Evolutionary conservation across 2,888 invertebrate genomes (phyloP), one percentile per base, ranked within the genome.

Genomic region (Andrena marginata): DNA sequence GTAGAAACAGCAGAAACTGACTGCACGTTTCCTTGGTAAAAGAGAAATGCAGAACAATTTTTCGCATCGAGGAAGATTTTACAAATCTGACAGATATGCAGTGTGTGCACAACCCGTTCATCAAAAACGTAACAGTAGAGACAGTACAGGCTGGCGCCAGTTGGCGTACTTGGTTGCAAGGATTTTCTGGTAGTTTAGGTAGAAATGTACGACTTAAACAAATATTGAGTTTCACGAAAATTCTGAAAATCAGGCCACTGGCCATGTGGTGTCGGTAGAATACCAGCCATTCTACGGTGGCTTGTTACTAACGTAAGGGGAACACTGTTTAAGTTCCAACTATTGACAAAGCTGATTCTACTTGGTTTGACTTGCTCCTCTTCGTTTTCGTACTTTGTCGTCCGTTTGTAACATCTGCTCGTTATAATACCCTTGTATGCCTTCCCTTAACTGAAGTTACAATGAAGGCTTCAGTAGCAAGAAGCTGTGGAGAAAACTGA

Each of bases 191-290:
- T 71, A 54, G 78, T 31, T 33, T 35, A 62, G 63, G 78, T 78
- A 75, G 83, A 82, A 82, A 69, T 29, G 74, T 69, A 67, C 72
- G 54, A 69, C 67, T 74, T 72, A 54, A 64, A 42, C 84, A 84
- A 84, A 84, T 84, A 84, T 82, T 82, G 75, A 78, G 62, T 72
- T 60, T 64, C 48, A n/a, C 68, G 84, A 78, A 78, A 78, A 84
- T 84, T 84, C 78, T 68, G 69, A 68, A 78, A 75, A 78, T 78
- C 78, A 49, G 74, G 75, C 83, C 71, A 65, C 75, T 54, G 59
- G 56, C 10, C 54, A 59, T 67, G 51, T 31, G 54, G 49, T 62
- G 48, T 63, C 54, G 8, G 75, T 81, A 82, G 82, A 74, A 81
- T 65, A 48, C 49, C 69, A 70, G 65, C 49, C 31, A 59, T 51